Evolutionary conservation across 2,888 invertebrate genomes (phyloP).

Genomic region (Drosophila demipolita): DNA sequence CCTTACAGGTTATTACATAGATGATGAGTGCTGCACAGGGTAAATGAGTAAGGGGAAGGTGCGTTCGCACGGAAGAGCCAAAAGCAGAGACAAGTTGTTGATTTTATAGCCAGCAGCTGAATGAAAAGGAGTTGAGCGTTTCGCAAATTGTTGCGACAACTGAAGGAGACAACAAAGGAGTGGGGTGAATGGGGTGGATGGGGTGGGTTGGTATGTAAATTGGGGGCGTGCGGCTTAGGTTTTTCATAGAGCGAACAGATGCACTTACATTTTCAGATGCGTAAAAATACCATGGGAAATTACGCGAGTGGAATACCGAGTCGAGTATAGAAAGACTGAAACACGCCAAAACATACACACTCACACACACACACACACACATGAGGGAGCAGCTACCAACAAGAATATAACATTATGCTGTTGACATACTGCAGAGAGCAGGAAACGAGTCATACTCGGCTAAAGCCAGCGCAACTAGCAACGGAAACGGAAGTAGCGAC

Average conservation of each 20-base stretch:
- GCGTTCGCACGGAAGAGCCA: constrained; percentile 3
- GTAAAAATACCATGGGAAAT: constrained; percentile 74
- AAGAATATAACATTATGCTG: constrained; percentile 60
- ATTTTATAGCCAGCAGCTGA: constrained; percentile 54
- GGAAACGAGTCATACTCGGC: constrained; percentile 16
- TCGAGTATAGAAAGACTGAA: constrained; percentile 5
- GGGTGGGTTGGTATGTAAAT: neutral
- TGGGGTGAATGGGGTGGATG: constrained; percentile 5
- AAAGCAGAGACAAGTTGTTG: constrained; percentile 46
- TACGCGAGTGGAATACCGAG: constrained; percentile 76
- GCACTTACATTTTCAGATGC: constrained; percentile 68
- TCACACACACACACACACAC: constrained; percentile 12
- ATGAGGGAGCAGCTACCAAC: constrained; percentile 8
- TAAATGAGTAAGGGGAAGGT: neutral
- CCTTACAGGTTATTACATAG: constrained; percentile 37
- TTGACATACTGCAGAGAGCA: constrained; percentile 63
- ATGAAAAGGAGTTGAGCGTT: constrained; percentile 35
- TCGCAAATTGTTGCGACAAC: constrained; percentile 55
- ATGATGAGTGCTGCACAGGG: constrained; percentile 24
- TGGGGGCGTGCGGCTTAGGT: neutral
- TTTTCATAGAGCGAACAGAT: constrained; percentile 44
- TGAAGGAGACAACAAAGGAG: constrained; percentile 40
- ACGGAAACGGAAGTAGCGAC: constrained; percentile 72
- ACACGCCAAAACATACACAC: constrained; percentile 12
- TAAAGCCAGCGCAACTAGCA: constrained; percentile 72